phyloP scores from a whole-genome alignment of 2,113 vertebrate species.

The Silurus glanis region DNA sequence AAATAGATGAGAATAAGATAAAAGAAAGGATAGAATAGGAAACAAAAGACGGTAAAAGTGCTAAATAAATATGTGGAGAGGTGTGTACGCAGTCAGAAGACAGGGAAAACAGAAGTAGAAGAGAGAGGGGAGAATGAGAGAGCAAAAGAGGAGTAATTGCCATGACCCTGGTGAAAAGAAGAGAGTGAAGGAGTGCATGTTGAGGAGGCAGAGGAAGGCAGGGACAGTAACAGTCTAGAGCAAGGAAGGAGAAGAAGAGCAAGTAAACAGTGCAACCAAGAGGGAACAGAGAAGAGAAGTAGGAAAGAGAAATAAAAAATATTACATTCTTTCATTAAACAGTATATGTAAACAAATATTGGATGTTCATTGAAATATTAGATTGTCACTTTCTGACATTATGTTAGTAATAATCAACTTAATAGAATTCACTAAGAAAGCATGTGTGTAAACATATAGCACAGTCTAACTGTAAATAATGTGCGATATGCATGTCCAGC shows the following conservation, averaged over 20 bases:
- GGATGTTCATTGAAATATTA: neutral
- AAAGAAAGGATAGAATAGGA: neutral
- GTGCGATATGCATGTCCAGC: neutral
- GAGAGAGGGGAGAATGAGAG: slow-evolving; percentile 16
- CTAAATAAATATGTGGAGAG: neutral
- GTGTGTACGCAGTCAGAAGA: slow-evolving; percentile 1
- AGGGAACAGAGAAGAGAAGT: slow-evolving; percentile 38
- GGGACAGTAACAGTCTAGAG: slow-evolving; percentile 38
- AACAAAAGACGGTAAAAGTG: neutral
- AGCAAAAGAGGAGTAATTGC: slow-evolving; percentile 46
- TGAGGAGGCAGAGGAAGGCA: slow-evolving; percentile 39
- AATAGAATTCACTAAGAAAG: neutral
- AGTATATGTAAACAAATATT: neutral
- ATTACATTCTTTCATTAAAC: neutral
- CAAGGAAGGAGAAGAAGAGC: slow-evolving; percentile 48
- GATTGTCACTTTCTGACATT: neutral
- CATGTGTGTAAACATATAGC: neutral
- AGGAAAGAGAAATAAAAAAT: slow-evolving; percentile 15
- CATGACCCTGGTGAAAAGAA: slow-evolving; percentile 52
- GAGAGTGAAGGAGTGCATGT: slow-evolving; percentile 47
- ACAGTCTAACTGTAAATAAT: neutral
- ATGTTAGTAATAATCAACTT: neutral
- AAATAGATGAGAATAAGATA: neutral
- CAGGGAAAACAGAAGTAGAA: slow-evolving; percentile 19
- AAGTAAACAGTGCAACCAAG: slow-evolving; percentile 51